Base-by-base conservation (phyloP, 2,888 invertebrate species). In the Didymodactylos carnosus region DNA sequence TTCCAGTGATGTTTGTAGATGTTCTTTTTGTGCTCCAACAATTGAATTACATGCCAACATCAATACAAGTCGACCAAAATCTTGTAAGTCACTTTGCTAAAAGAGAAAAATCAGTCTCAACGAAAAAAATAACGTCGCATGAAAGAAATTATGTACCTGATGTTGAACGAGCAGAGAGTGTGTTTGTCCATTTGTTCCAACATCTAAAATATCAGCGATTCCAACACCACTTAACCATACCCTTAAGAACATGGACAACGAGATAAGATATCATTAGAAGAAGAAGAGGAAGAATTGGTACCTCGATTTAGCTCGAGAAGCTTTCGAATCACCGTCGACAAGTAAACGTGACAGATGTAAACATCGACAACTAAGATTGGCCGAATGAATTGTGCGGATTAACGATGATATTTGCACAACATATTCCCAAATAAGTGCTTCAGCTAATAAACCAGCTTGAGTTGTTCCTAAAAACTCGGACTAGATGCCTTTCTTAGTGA, bases 371-470 rank as follows among this genome's bases (percentile, higher is more conserved):
- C 90, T 89, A 78, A 91, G 84, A 53, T 88, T 88, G 76, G 87
- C 87, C 72, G 88, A 88, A 84, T 98, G 97, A 78, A 97, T 90
- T 75, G 90, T 89, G 74, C 95, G 87, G 77, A 98, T 85, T 0
- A 92, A 95, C 5, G 94, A 91, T 41, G 93, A 93, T 77, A 98
- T 86, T 84, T 98, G 94, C 79, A 97, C 92, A 70, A 97, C 88
- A 79, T 94, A 90, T 78, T 91, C 91, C 97, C 97, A 98, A 77
- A 98, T 88, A 73, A 91, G 88, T 51, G 90, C 88, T 82, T 97
- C 97, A 0, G 94, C 90, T 77, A 95, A 86, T 82, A 91, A 84
- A 73, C 86, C 85, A 3, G 62, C 19, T 62, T 62, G 62, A 62
- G 16, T 62, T 14, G 62, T 35, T 35, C 62, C 62, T 62, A 0